These are phyloP conservation scores for Lophochroa leadbeateri DNA, from an alignment of 2,113 vertebrate species.

Conservation along the genomic window DNA sequence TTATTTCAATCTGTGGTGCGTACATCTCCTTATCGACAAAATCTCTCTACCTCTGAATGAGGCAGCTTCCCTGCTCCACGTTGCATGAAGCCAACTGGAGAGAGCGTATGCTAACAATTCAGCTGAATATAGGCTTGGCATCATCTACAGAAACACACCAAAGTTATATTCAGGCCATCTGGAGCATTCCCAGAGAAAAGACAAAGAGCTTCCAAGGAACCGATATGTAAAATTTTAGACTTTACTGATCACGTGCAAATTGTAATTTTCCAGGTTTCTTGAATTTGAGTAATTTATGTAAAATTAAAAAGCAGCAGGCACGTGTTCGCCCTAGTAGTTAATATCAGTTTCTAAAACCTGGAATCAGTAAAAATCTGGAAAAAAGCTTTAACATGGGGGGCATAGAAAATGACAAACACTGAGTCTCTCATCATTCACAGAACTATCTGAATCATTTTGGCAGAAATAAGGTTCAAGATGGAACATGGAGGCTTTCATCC, in stretches of 20 bases:
- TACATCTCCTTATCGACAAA: not conserved
- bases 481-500: not conserved
- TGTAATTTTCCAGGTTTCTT: not conserved
- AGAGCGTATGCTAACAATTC: not conserved
- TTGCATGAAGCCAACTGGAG: not conserved
- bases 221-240: not conserved
- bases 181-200: not conserved
- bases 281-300: not conserved
- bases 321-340: not conserved
- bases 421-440: constrained; percentile 11
- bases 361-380: not conserved
- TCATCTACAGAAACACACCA: not conserved
- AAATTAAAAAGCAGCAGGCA: not conserved
- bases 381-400: not conserved
- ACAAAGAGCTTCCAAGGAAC: not conserved
- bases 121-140: not conserved
- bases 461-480: not conserved
- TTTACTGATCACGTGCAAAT: not conserved
- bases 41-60: not conserved
- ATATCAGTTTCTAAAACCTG: not conserved
- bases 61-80: not conserved
- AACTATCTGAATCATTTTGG: constrained; percentile 9
- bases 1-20: not conserved
- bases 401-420: not conserved
- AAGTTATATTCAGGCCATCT: not conserved